Evolutionary conservation across 2,113 vertebrate genomes (phyloP).

Genomic region (Scartelaos histophorus): DNA sequence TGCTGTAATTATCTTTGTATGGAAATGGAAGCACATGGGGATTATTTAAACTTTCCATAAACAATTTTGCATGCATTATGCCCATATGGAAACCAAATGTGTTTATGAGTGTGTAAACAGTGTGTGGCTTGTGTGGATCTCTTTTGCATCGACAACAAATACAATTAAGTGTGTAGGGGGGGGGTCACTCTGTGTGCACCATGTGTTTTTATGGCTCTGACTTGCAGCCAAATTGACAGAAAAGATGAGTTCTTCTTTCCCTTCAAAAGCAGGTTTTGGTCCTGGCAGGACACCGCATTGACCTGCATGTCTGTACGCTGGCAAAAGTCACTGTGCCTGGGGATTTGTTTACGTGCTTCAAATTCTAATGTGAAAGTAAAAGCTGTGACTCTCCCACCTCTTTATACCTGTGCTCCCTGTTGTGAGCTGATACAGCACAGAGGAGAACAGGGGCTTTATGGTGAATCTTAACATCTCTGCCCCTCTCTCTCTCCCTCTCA

Average conservation of each 20-base stretch:
- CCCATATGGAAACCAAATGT: background rate
- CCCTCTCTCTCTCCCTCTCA: no score
- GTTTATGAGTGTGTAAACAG: background rate
- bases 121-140: background rate
- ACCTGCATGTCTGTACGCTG: slow-evolving; percentile 9
- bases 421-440: slow-evolving; percentile 42
- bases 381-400: slow-evolving; percentile 48
- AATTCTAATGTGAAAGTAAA: slow-evolving; percentile 51
- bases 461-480: slow-evolving; percentile 37
- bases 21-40: background rate
- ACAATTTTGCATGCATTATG: background rate
- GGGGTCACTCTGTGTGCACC: background rate
- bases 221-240: background rate
- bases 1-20: background rate
- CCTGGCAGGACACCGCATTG: slow-evolving; percentile 21
- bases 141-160: background rate
- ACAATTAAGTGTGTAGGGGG: background rate
- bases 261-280: slow-evolving; percentile 22
- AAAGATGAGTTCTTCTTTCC: background rate
- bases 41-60: background rate
- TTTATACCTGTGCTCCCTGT: slow-evolving; percentile 38
- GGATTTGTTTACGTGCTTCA: slow-evolving; percentile 38
- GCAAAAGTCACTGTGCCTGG: slow-evolving; percentile 28
- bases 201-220: background rate
- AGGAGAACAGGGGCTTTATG: slow-evolving; percentile 38